Base-by-base conservation (phyloP, 1,140 invertebrate species). In the Dermatophagoides farinae region DNA sequence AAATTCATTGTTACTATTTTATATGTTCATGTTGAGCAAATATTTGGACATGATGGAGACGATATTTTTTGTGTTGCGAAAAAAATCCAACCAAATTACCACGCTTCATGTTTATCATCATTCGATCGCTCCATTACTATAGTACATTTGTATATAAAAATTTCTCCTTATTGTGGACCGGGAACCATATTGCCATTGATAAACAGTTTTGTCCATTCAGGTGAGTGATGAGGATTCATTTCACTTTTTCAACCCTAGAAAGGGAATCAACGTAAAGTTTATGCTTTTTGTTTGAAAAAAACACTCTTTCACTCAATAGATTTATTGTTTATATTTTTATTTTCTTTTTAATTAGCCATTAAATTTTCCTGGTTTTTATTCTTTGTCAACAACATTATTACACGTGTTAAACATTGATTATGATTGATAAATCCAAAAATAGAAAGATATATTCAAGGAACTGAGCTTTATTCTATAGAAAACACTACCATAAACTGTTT, bases 21-120 rank as follows among this genome's bases (percentile, higher is more conserved):
- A 63, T 20, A 47, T 57, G 77, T 96, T 95, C 72, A 96, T 93
- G 74, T 84, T 95, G 71, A 93, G 89, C 50, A 97, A 97, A 73
- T 79, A 90, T 65, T 85, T 88, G 12, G 91, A 97, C 76, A 92
- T 96, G 72, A 80, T 86, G 16, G 90, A 97, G 73, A 95, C 90
- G 61, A 86, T 77, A 44, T 74, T 80, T 61, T 80, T 80, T 64
- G 74, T 80, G 1, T 67, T 86, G 37, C 75, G 83, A n/a, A 86
- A 87, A 70, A 84, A 84, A 62, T 74, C 80, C 51, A 78, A 78
- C 31, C 82, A 86, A 74, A 78, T 86, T 20, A 78, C 81, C 0
- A 83, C 82, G 65, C 76, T 88, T 1, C 85, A 88, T 66, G 77
- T 80, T 16, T 80, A 78, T 64, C 79, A 80, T 68, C 80, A 80